phyloP scores from a whole-genome alignment of 2,888 invertebrate species.

The Caenorhabditis japonica region DNA sequence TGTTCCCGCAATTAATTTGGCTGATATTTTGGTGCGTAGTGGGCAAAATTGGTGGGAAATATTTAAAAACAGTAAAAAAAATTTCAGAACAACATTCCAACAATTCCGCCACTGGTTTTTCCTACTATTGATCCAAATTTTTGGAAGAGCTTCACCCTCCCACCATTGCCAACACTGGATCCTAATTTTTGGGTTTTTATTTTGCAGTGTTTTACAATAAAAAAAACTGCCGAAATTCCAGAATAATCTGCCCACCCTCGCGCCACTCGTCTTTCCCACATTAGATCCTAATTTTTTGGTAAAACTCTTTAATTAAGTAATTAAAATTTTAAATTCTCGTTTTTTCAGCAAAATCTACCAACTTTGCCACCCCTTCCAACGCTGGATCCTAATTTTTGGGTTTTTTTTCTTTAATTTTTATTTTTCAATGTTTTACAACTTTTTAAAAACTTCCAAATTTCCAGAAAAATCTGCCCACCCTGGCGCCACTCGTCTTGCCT shows the following conservation, averaged over 20 bases:
- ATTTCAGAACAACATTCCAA: constrained; percentile 36
- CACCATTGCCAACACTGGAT: constrained; percentile 24
- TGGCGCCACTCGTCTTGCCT: constrained; percentile 12
- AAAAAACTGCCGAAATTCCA: background rate
- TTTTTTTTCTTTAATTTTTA: background rate
- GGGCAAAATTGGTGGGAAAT: no score
- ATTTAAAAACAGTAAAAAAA: no score
- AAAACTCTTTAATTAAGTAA: background rate
- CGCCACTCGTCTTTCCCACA: constrained; percentile 12
- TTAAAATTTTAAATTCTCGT: background rate
- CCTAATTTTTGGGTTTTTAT: constrained; percentile 12
- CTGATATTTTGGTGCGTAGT: constrained; percentile 43
- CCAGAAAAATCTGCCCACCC: constrained; percentile 18
- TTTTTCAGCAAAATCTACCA: constrained; percentile 10
- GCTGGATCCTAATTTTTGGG: constrained; percentile 35
- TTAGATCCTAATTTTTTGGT: constrained; percentile 7
- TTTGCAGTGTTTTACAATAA: background rate
- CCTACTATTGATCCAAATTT: constrained; percentile 24
- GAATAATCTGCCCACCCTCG: constrained; percentile 18
- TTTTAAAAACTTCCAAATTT: constrained; percentile 1
- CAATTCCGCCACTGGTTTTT: constrained; percentile 13
- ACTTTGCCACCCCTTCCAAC: constrained; percentile 18
- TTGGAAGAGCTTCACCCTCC: constrained; percentile 5
- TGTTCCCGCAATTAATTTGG: constrained; percentile 32
- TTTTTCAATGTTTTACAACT: background rate